Percentiles rank a stretch among this genome's conserved stretches.
These are phyloP conservation scores for Oreochromis grahami DNA, from an alignment of 2,797 vertebrate species.

Conservation along the genomic window DNA sequence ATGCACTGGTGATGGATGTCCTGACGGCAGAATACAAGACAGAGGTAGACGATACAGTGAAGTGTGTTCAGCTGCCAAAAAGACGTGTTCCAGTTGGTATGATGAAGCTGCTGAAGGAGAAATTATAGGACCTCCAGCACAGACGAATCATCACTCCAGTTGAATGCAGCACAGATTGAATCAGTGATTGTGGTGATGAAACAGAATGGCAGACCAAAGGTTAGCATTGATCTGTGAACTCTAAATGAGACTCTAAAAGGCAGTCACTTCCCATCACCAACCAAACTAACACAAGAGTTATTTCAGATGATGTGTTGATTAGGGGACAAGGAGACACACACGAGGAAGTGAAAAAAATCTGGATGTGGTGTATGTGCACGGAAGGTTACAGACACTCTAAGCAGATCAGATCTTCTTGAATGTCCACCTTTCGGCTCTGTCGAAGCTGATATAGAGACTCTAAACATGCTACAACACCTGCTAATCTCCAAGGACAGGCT, in stretches of 20 bases:
- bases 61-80: not conserved
- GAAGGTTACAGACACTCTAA: slow-evolving; percentile 8
- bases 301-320: slow-evolving; percentile 2
- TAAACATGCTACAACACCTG: not conserved
- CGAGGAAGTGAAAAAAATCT: not conserved
- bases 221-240: not conserved
- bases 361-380: not conserved
- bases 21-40: not conserved
- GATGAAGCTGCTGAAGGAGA: not conserved
- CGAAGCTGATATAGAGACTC: not conserved
- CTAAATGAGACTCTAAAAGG: not conserved
- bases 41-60: not conserved
- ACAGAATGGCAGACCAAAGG: not conserved
- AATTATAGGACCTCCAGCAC: not conserved
- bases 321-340: not conserved
- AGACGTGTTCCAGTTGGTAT: not conserved
- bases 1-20: not conserved
- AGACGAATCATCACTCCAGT: not conserved
- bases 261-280: not conserved
- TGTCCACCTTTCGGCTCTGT: not conserved
- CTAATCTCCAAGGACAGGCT: not conserved
- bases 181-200: not conserved
- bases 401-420: not conserved
- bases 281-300: not conserved
- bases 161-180: not conserved